Base-by-base conservation (phyloP, 2,888 invertebrate species). In the Seira musarum region DNA sequence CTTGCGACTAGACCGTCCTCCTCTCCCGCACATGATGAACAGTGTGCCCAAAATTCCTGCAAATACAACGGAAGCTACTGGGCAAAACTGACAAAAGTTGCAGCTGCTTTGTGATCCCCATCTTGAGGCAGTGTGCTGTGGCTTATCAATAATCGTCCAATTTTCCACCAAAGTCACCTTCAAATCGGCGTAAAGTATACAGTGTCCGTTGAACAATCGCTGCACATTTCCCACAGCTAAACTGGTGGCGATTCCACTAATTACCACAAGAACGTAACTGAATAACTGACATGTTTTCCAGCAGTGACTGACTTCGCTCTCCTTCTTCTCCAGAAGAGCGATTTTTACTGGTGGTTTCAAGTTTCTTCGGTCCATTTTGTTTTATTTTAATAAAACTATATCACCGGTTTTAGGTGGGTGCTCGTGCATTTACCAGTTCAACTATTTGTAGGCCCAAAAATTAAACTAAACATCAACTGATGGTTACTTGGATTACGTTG, bases 241-340 rank as follows among this genome's bases (percentile, higher is more conserved):
- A 72, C 82, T 83, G 5, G 86, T 84, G 10, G 84, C 85, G 21
- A 86, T 83, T 13, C 86, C 86, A 76, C 81, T 81, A 22, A 86
- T 86, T 17, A 85, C 78, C 10, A 85, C 78, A 3, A 85, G 75
- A 13, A 85, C 84, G 71, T 85, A 86, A 53, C 81, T 83, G 60
- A 86, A 85, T 1, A 86, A 57, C 53, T 85, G 85, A 71, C 84
- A 84, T 2, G 80, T 80, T 78, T 86, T 85, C 86, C 86, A 86
- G 57, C 85, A 84, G 61, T 85, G 84, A 15, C 83, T 83, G 65
- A 86, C 86, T 72, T 84, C 85, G 17, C 80, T 84, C 21, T 83
- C 84, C 25, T 84, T 79, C 75, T 85, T 86, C 66, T 86, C 86
- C 30, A 86, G 65, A 61, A 86, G 83, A 2, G 86, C 82, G 24